A percentile compares a stretch with the other conserved stretches of the same genome.
These are phyloP conservation scores for Montipora sp. DNA, from an alignment of 64 coral and sea anemone genomes.

Conservation along the genomic window DNA sequence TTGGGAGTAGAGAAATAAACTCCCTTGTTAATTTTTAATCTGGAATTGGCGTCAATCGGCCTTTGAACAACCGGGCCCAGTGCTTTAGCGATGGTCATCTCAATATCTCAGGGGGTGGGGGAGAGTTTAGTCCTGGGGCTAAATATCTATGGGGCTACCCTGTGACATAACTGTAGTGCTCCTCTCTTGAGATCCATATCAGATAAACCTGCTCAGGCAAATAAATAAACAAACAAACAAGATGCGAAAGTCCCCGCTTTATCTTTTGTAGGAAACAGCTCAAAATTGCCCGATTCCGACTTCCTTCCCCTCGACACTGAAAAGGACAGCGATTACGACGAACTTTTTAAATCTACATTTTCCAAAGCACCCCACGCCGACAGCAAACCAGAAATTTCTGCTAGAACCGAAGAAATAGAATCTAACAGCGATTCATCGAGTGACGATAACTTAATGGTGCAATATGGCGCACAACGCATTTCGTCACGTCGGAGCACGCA, in stretches of 20 bases:
- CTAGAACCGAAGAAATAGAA: conserved; percentile 3
- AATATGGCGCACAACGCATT: conserved; percentile 11
- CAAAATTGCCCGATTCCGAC: background rate
- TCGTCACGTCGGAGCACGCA: background rate
- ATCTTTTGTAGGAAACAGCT: background rate
- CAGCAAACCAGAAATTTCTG: background rate
- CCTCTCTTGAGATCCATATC: too few species aligned
- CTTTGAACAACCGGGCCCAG: too few species aligned
- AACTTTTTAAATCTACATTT: background rate
- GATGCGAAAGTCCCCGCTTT: background rate
- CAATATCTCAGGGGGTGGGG: too few species aligned
- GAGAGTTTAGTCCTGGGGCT: too few species aligned
- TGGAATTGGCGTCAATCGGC: too few species aligned
- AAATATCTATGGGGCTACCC: too few species aligned
- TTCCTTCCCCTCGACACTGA: background rate
- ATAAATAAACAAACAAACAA: too few species aligned
- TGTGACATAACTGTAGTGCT: too few species aligned
- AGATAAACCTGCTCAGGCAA: too few species aligned
- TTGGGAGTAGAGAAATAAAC: too few species aligned
- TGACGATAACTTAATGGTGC: conserved; percentile 6
- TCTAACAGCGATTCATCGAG: background rate
- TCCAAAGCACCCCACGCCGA: background rate
- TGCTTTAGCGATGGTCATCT: too few species aligned
- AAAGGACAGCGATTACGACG: background rate
- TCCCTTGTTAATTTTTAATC: too few species aligned